These are phyloP conservation scores for Sylvia atricapilla DNA, from an alignment of 2,113 vertebrate genomes.

Conservation along the genomic window DNA sequence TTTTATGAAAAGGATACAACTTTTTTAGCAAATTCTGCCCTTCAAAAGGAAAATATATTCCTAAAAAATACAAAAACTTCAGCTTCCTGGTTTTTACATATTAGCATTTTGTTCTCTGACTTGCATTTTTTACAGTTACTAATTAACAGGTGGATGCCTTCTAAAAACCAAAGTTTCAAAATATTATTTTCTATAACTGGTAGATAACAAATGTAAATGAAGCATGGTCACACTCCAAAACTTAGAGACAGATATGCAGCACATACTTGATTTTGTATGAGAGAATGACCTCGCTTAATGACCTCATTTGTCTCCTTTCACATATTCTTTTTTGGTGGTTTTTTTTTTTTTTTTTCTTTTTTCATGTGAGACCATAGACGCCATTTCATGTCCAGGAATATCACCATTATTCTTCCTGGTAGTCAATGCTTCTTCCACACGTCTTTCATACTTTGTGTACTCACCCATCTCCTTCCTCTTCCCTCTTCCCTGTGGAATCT, in stretches of 20 bases:
- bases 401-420: not conserved
- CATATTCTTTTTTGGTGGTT: rapidly evolving
- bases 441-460: not conserved
- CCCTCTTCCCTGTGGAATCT: not conserved
- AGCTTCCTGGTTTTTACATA: not conserved
- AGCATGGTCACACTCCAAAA: not conserved
- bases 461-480: not conserved
- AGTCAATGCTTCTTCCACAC: not conserved
- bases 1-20: not conserved
- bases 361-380: not conserved
- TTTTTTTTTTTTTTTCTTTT: no score
- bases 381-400: not conserved
- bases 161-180: not conserved
- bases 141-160: not conserved
- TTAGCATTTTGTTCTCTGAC: not conserved
- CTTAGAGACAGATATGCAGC: not conserved
- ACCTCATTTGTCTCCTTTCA: not conserved
- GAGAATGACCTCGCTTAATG: not conserved
- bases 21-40: not conserved
- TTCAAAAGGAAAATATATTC: not conserved
- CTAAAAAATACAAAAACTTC: not conserved
- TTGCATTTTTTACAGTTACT: not conserved
- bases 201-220: not conserved
- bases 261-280: not conserved
- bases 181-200: not conserved